phyloP scores from a whole-genome alignment of 2,888 invertebrate genomes.

The Lasioglossum leucozonium region DNA sequence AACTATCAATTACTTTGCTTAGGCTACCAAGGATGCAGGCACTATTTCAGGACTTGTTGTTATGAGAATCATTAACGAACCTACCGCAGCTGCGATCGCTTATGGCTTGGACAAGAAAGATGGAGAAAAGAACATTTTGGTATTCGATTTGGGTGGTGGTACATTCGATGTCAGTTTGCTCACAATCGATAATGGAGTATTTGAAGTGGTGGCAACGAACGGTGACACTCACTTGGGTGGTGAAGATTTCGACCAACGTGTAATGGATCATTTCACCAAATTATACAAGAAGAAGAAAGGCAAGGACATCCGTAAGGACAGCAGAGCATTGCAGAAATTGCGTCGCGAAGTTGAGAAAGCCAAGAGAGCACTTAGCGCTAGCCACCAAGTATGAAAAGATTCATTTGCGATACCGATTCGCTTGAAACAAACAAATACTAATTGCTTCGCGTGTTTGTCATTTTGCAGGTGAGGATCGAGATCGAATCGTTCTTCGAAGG shows the following conservation, averaged over 20 bases:
- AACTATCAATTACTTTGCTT: background rate
- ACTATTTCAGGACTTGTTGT: slow-evolving; percentile 96
- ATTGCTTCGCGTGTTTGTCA: background rate
- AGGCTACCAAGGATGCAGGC: slow-evolving; percentile 99
- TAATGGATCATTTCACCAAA: slow-evolving; percentile 99
- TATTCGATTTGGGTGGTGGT: slow-evolving; percentile 99
- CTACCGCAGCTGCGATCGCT: slow-evolving; percentile 98
- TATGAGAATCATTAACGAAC: slow-evolving; percentile 99
- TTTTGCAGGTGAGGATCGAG: slow-evolving; percentile 93
- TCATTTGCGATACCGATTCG: background rate
- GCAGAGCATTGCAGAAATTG: slow-evolving; percentile 97
- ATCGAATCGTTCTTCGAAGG: slow-evolving; percentile 99
- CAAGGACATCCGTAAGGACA: slow-evolving; percentile 97
- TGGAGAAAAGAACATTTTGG: slow-evolving; percentile 98
- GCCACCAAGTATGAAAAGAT: slow-evolving; percentile 89
- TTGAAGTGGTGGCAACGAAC: slow-evolving; percentile 96
- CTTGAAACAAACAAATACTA: background rate
- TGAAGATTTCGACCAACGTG: slow-evolving; percentile 99
- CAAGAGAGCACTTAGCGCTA: slow-evolving; percentile 96
- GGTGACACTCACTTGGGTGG: slow-evolving; percentile 99
- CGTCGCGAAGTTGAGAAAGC: slow-evolving; percentile 99
- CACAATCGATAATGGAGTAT: slow-evolving; percentile 99
- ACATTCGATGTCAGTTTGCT: slow-evolving; percentile 99
- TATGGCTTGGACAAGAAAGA: slow-evolving; percentile 98
- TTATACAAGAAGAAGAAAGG: slow-evolving; percentile 99